Evolutionary conservation across 37 sponge, comb jelly and placozoan genomes (phyloP), one percentile per base, ranked within the genome.

Genomic region (Haliclona indistincta): DNA sequence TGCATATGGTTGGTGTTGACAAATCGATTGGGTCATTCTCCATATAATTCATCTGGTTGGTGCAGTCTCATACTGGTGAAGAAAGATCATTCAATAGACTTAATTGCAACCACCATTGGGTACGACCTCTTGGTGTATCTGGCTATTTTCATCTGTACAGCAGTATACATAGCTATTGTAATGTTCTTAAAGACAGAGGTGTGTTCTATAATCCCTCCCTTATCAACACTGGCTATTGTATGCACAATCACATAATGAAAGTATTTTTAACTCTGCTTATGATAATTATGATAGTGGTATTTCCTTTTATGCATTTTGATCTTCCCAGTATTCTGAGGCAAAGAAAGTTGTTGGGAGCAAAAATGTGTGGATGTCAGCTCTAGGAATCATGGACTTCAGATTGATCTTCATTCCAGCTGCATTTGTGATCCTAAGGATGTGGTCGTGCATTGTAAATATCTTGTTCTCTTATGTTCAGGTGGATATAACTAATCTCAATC

Each of bases 121-220:
- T 79, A 80, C 34, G 89, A 89, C 54, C 8, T 89, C 37, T 89
- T 85, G 89, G 74, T 89, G 32, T 89, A 84, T 61, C 43, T 83
- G 15, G 75, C 85, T 0, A 58, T 85, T 65, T 42, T 90, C 32
- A 66, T 82, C 61, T 76, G 85, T 8, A 67, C 83, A 0, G 3
- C 81, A 1, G 63, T 90, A 29, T 87, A 81, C 58, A 22, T 73
- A 43, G 30, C 76, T 4, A 25, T 58, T 6, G 7, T 58, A 11
- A 20, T 58, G 6, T 6, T 7, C 11, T 25, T 58, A 6, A 58
- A 58, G 11, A n/a, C n/a, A 25, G 60, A 58, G 28, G 60, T 58
- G 25, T 25, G 23, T 20, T 58, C n/a, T n/a, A n/a, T n/a, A n/a
- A n/a, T n/a, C n/a, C n/a, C n/a, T n/a, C n/a, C n/a, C n/a, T n/a